Evolutionary conservation across 2,113 vertebrate genomes (phyloP), one percentile per base, ranked within the genome.

Genomic region (Protobothrops mucrosquamatus): DNA sequence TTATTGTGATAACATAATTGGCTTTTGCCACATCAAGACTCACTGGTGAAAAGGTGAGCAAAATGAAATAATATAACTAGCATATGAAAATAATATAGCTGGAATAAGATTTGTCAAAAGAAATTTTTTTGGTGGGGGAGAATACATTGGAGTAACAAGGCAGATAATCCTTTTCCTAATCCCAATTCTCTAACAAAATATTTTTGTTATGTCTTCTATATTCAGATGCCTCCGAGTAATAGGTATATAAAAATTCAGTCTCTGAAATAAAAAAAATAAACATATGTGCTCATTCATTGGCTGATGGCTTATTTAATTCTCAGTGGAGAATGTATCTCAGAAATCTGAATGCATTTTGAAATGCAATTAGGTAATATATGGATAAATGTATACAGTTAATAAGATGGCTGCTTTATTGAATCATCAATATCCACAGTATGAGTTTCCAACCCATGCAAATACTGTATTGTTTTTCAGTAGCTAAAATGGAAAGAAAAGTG

Each of bases 1-100:
- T 95, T 94, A 93, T 43, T 11, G 20, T 95, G 93, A 92, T 91
- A 94, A 96, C 95, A 94, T n/a, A 91, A 52, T 15, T 81, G 94
- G 93, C 95, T 96, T 93, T 94, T 96, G 96, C 90, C 95, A 97
- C 15, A 81, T 22, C 23, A 12, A 91, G 64, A 20, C 51, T 69
- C 43, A 69, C 14, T 24, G 43, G n/a, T 52, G 59, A 90, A 46
- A 64, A 69, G 51, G 20, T 5, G 22, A 90, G 26, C 24, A 51
- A 51, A 26, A 90, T 5, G 29, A 9, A 90, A 69, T 18, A 64
- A 61, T 24, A 9, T 24, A 69, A 20, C 6, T 20, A 12, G 61
- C 3, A 6, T 12, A 51, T n/a, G 23, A 39, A 81, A 91, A 64
- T 18, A 46, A 8, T 89, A 9, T 52, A 88, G 39, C 8, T 88